Percentiles rank a stretch among this genome's conserved stretches.
Evolutionary conservation across 2,797 vertebrate genomes (phyloP).

Genomic region (Pseudocheirus occidentalis): DNA sequence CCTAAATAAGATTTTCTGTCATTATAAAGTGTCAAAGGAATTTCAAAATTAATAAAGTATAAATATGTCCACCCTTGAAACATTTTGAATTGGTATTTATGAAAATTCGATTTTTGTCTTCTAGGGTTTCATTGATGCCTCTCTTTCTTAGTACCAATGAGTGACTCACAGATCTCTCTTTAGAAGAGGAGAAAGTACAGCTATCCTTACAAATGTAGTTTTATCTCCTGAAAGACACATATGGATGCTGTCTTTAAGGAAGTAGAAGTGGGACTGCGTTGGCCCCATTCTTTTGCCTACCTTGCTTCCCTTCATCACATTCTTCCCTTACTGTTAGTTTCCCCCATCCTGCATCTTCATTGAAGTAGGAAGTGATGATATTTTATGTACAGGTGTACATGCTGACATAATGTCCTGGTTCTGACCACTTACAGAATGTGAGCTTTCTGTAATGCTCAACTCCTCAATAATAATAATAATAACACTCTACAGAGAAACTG

Average conservation of each 20-base stretch:
- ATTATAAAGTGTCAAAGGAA: background rate
- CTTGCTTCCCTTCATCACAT: background rate
- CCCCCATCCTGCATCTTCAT: too few relatives aligned
- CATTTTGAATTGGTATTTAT: background rate
- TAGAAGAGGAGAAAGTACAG: background rate
- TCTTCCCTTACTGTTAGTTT: background rate
- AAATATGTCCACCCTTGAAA: background rate
- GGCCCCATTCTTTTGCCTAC: background rate
- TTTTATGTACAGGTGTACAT: background rate
- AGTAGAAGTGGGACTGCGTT: background rate
- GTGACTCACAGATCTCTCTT: background rate
- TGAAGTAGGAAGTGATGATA: background rate
- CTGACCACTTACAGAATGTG: background rate
- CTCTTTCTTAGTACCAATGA: background rate
- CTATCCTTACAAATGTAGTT: background rate
- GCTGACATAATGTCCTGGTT: background rate
- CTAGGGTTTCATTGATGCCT: background rate
- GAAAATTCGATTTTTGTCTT: background rate
- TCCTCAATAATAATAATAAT: background rate
- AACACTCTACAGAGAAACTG: background rate
- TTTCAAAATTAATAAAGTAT: background rate
- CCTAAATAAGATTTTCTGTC: background rate
- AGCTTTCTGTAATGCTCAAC: background rate
- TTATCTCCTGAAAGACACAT: accelerated
- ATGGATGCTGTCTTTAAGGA: background rate